Evolutionary conservation across 2,888 invertebrate species (phyloP).

Genomic region (Dicranocentrus wangi): DNA sequence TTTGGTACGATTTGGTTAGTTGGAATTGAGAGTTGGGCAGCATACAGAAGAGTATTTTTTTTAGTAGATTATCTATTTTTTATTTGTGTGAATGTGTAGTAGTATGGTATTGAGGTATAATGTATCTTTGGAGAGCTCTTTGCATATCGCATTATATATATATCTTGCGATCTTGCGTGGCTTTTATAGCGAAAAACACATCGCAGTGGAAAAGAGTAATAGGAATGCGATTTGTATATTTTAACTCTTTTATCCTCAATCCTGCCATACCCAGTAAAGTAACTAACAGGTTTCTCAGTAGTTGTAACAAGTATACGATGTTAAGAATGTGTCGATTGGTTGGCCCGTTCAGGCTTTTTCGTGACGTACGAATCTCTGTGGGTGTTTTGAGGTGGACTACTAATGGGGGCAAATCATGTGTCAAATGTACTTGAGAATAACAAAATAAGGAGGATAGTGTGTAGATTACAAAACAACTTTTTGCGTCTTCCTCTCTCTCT

Average conservation of each 20-base stretch:
- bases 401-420: constrained; percentile 66
- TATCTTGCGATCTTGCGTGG: neutral
- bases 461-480: constrained; percentile 37
- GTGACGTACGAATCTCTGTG: constrained; percentile 61
- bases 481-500: no score
- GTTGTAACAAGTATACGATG: constrained; percentile 55
- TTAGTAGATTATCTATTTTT: no score
- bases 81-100: no score
- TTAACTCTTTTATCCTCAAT: constrained; percentile 57
- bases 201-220: neutral
- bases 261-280: constrained; percentile 32
- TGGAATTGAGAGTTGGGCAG: no score
- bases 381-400: constrained; percentile 61
- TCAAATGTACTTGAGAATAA: constrained; percentile 59
- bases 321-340: constrained; percentile 57
- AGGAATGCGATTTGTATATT: constrained; percentile 45
- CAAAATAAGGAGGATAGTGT: constrained; percentile 15
- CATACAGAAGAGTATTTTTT: no score
- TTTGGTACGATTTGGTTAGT: no score
- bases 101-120: no score
- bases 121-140: no score
- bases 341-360: constrained; percentile 34
- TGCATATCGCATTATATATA: neutral
- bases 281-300: constrained; percentile 64
- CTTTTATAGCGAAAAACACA: neutral